These are phyloP conservation scores for Drosophila ironensis DNA, from an alignment of 1,140 invertebrate species.

Conservation along the genomic window DNA sequence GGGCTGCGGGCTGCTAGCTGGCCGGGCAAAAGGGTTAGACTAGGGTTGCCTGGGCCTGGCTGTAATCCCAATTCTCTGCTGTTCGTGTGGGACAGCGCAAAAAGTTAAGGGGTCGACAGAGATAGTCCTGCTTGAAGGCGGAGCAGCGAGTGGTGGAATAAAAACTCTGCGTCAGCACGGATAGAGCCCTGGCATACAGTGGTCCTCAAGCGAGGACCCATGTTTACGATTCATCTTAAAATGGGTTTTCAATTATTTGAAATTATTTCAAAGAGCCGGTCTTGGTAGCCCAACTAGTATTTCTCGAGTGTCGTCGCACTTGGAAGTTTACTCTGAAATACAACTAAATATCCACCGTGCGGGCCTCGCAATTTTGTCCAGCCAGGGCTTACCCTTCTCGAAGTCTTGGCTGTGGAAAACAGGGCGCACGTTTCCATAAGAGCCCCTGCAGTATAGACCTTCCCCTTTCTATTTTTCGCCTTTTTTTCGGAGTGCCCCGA, in stretches of 20 bases:
- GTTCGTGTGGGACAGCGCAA: constrained; percentile 41
- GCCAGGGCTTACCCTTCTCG: constrained; percentile 21
- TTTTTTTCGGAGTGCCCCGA: constrained; percentile 38
- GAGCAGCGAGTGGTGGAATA: constrained; percentile 2
- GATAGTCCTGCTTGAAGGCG: constrained; percentile 17
- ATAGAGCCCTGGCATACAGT: constrained; percentile 28
- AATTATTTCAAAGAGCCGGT: too few relatives aligned
- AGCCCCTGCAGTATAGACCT: constrained; percentile 55
- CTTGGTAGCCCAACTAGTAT: too few relatives aligned
- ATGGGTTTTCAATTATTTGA: too few relatives aligned
- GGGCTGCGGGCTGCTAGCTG: constrained; percentile 38
- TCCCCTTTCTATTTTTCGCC: constrained; percentile 20
- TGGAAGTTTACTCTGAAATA: too few relatives aligned
- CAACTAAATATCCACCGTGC: constrained; percentile 30
- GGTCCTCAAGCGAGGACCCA: not conserved
- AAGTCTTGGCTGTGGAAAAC: constrained; percentile 55
- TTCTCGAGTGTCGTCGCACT: too few relatives aligned
- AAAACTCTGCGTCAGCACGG: constrained; percentile 34
- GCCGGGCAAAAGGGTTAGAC: constrained; percentile 44
- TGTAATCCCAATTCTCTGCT: constrained; percentile 48
- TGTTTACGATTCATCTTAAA: not conserved
- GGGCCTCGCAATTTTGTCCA: constrained; percentile 5
- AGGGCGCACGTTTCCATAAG: constrained; percentile 69
- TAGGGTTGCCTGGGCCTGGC: constrained; percentile 13
- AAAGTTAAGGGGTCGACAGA: constrained; percentile 2